Percentiles rank a stretch among this genome's conserved stretches.
These are phyloP conservation scores for Anoura caudifer DNA, from an alignment of 2,113 vertebrate genomes.

Conservation along the genomic window DNA sequence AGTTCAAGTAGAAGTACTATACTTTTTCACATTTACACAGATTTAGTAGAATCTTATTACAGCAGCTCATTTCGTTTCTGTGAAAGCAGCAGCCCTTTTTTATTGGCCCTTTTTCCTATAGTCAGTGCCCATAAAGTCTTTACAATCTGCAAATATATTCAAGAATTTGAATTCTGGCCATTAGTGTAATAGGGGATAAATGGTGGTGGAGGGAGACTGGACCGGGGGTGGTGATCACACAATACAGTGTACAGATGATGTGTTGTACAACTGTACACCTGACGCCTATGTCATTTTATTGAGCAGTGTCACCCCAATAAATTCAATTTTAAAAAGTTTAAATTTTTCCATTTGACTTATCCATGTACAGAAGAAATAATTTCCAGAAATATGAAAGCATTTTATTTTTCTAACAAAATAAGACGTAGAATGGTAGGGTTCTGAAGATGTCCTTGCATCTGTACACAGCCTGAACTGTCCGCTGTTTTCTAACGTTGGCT, in stretches of 20 bases:
- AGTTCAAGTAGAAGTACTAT: not conserved
- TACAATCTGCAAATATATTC: not conserved
- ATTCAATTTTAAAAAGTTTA: not conserved
- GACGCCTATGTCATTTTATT: not conserved
- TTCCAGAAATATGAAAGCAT: constrained; percentile 52
- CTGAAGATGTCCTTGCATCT: not conserved
- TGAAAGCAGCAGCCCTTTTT: constrained; percentile 13
- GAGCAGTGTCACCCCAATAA: not conserved
- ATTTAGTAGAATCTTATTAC: not conserved
- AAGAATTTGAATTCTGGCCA: constrained; percentile 24
- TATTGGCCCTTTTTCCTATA: not conserved
- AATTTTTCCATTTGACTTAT: not conserved
- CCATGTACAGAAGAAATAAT: not conserved
- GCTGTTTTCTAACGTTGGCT: constrained; percentile 41
- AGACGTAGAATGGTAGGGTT: not conserved
- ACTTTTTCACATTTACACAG: not conserved
- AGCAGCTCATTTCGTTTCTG: constrained; percentile 36
- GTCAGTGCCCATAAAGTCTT: not conserved
- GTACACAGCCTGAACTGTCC: constrained; percentile 12
- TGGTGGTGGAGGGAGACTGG: not conserved
- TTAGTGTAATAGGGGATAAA: not conserved
- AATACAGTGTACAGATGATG: not conserved
- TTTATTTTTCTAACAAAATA: constrained; percentile 29
- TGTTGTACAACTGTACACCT: not conserved
- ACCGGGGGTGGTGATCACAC: not conserved